Conservation (phyloP, 2,888 invertebrate species). For the Aelia acuminata region DNA sequence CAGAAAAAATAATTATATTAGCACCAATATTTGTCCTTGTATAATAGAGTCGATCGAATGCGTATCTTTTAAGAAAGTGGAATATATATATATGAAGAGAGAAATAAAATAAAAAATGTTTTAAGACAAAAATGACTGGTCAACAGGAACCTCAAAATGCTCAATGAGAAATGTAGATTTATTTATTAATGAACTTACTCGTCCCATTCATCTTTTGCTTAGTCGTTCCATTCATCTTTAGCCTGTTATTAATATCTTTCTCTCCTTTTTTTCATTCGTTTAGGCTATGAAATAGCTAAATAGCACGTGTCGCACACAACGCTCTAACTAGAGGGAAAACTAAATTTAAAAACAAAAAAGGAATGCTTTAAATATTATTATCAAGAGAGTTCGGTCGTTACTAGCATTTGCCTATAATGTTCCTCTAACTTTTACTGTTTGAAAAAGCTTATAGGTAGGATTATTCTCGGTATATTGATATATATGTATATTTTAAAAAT, state of each 20-base stretch:
- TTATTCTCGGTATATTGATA: not conserved
- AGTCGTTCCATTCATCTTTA: slow-evolving; percentile 40
- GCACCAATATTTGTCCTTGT: slow-evolving; percentile 54
- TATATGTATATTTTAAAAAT: too few species aligned
- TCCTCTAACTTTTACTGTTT: slow-evolving; percentile 33
- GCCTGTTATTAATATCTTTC: slow-evolving; percentile 31
- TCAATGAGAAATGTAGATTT: slow-evolving; percentile 62
- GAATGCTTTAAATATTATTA: slow-evolving; percentile 13
- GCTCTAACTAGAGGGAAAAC: slow-evolving; percentile 26
- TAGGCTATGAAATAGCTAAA: not conserved
- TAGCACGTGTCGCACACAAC: slow-evolving; percentile 50
- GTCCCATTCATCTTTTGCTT: slow-evolving; percentile 47
- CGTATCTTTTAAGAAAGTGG: slow-evolving; percentile 52
- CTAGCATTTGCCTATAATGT: slow-evolving; percentile 24
- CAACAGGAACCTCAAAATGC: slow-evolving; percentile 64
- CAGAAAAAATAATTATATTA: slow-evolving; percentile 50
- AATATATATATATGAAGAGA: slow-evolving; percentile 60
- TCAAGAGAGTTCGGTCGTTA: slow-evolving; percentile 20
- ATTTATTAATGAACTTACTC: slow-evolving; percentile 59
- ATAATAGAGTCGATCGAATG: slow-evolving; percentile 57
- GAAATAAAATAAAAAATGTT: slow-evolving; percentile 46
- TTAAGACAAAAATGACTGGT: slow-evolving; percentile 65
- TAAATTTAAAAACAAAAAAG: too few species aligned
- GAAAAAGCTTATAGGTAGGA: slow-evolving; percentile 16
- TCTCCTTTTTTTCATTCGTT: not conserved